phyloP scores from a whole-genome alignment of 2,797 vertebrate species.

The Pangasius krempfi region DNA sequence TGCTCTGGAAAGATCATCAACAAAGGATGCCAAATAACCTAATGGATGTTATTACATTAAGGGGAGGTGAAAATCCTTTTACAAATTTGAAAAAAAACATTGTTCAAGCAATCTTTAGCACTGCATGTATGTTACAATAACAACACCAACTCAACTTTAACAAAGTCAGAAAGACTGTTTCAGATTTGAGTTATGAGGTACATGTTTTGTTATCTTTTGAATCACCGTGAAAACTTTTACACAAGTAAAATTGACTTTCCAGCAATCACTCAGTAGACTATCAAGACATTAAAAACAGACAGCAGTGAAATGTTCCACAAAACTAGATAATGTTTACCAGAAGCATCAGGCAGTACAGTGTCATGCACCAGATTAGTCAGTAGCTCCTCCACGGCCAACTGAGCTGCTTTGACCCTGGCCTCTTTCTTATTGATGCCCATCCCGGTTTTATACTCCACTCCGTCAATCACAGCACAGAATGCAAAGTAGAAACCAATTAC shows the following conservation, averaged over 20 bases:
- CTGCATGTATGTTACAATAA: background rate
- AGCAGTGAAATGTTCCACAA: background rate
- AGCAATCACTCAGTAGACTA: background rate
- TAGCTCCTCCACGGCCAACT: slow-evolving; percentile 84
- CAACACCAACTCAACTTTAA: background rate
- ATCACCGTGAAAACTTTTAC: background rate
- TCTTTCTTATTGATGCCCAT: slow-evolving; percentile 90
- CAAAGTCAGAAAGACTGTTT: background rate
- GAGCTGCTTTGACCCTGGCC: slow-evolving; percentile 82
- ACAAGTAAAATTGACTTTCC: background rate
- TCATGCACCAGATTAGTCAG: slow-evolving; percentile 71
- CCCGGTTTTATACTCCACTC: slow-evolving; percentile 85
- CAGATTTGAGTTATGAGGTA: background rate
- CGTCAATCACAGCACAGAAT: slow-evolving; percentile 89
- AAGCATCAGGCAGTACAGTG: slow-evolving; percentile 56
- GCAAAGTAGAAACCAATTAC: slow-evolving; percentile 83
- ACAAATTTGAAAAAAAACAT: background rate
- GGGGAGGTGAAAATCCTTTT: background rate
- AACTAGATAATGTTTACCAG: slow-evolving; percentile 69
- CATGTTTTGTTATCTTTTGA: background rate
- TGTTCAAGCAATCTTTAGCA: background rate
- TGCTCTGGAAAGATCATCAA: background rate
- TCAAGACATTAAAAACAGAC: background rate
- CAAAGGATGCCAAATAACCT: background rate
- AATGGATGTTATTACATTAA: background rate